Evolutionary conservation across 2,113 vertebrate species (phyloP).

Genomic region (Passer domesticus): DNA sequence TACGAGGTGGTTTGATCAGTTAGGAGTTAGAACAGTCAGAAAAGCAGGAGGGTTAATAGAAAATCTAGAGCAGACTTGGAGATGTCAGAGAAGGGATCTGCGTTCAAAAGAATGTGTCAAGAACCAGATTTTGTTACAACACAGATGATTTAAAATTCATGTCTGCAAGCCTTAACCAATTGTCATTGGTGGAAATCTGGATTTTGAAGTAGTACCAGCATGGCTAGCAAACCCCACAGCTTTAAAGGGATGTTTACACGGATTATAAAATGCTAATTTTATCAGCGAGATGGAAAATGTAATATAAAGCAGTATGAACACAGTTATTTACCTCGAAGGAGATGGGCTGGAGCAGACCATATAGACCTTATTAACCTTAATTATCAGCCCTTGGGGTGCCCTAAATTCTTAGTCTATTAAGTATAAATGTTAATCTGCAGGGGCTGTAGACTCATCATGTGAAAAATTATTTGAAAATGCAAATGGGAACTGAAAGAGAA

Average conservation of each 20-base stretch:
- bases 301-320: not conserved
- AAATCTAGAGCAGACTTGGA: not conserved
- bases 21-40: not conserved
- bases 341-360: not conserved
- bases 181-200: not conserved
- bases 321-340: not conserved
- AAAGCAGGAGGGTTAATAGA: not conserved
- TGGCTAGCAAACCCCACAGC: not conserved
- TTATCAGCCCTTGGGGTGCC: conserved; percentile 24
- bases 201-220: not conserved
- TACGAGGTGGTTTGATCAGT: not conserved
- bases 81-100: not conserved
- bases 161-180: not conserved
- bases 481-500: not conserved
- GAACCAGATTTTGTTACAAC: not conserved
- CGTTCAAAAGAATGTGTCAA: not conserved
- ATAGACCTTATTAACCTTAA: conserved; percentile 40
- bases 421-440: conserved; percentile 26
- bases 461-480: conserved; percentile 17
- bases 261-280: conserved; percentile 20
- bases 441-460: not conserved
- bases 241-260: not conserved
- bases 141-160: not conserved
- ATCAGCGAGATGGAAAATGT: conserved; percentile 9
- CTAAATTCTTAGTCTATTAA: conserved; percentile 38